phyloP scores from a whole-genome alignment of 2,888 invertebrate species.

The Aquatica leii region DNA sequence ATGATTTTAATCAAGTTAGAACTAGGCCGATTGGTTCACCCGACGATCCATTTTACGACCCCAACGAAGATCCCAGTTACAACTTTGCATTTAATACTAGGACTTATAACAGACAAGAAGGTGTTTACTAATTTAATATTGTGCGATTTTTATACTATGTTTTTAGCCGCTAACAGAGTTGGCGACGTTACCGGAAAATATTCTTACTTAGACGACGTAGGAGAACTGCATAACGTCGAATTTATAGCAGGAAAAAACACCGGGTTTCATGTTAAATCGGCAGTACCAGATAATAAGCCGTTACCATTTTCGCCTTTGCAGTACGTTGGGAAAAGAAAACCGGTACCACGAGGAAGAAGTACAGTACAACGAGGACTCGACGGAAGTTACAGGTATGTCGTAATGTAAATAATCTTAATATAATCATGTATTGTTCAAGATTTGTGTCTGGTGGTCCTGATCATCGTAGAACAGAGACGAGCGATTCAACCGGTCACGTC shows the following conservation, averaged over 20 bases:
- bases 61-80: conserved; percentile 80
- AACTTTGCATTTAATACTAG: conserved; percentile 73
- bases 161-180: conserved; percentile 53
- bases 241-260: conserved; percentile 79
- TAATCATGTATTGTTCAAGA: conserved; percentile 56
- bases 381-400: conserved; percentile 71
- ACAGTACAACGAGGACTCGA: conserved; percentile 76
- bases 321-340: conserved; percentile 70
- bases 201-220: conserved; percentile 77
- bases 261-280: conserved; percentile 78
- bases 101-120: conserved; percentile 73
- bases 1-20: conserved; percentile 72
- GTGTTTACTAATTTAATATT: too few species aligned
- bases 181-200: conserved; percentile 68
- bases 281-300: conserved; percentile 73
- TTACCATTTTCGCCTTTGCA: conserved; percentile 70
- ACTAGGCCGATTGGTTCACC: conserved; percentile 71
- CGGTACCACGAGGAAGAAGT: conserved; percentile 73
- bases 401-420: background rate
- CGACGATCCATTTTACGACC: conserved; percentile 78
- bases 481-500: conserved; percentile 75
- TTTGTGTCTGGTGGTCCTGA: conserved; percentile 81
- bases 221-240: conserved; percentile 77
- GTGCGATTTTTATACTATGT: background rate
- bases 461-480: conserved; percentile 77